Evolutionary conservation across 2,113 vertebrate genomes (phyloP), one percentile per base, ranked within the genome.

Genomic region (Tragelaphus scriptus): DNA sequence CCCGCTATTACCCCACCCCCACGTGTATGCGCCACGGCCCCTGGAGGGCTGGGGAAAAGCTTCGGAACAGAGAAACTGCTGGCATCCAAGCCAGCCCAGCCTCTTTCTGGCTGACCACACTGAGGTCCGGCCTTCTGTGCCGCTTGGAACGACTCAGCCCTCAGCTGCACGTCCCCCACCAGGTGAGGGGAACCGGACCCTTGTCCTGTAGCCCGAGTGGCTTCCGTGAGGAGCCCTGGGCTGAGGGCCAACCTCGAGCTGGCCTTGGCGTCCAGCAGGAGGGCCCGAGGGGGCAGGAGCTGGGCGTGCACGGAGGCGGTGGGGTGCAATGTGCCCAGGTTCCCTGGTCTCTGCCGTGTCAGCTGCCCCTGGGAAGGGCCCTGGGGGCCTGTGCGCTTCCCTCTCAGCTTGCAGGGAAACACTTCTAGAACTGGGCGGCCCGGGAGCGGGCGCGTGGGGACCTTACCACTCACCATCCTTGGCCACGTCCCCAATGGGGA

Each of bases 401-500:
- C 40, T 40, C 61, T 53, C 26, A 3, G 19, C 2, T 7, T 47
- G 40, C 4, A 40, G 61, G 65, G 40, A 56, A 40, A 13, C 44
- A 14, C 82, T 25, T 15, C 2, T 15, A 79, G 80, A 53, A 23
- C 36, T 0, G 4, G 15, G 86, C 2, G 3, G 15, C 59, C 12
- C 16, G 2, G 2, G 16, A 11, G 23, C 8, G 3, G 84, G 61
- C 2, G 53, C n/a, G 26, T 21, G 44, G 80, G 51, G 8, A 5
- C 21, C 68, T 71, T n/a, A 71, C 68, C 40, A 63, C 99, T 98
- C 98, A 99, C 99, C 99, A 0, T 99, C 99, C 96, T 99, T 99
- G 84, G 99, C 99, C 56, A 99, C 99, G 65, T 99, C 99, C 88
- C 99, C 99, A 8, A 99, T 98, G 96, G 99, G 98, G n/a, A 99